Percentiles rank a stretch among this genome's conserved stretches.
Conservation (phyloP, 2,888 invertebrate species). For the Panzeria rudis region DNA sequence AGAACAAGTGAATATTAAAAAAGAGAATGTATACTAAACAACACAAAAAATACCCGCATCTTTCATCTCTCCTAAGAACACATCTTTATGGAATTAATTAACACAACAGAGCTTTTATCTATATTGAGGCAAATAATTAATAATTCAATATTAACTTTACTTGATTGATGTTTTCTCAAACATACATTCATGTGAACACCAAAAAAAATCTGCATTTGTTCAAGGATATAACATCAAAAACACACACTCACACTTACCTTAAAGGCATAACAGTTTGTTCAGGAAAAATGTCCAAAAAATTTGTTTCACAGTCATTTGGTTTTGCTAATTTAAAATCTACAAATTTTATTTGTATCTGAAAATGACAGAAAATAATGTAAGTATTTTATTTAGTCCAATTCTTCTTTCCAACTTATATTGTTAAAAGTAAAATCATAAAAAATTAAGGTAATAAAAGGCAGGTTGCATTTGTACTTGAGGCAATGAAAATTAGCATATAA, state of each 20-base stretch:
- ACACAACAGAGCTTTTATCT: not conserved
- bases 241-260: conserved; percentile 81
- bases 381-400: not conserved
- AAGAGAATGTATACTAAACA: not conserved
- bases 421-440: not conserved
- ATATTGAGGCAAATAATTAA: not conserved
- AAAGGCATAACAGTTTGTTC: conserved; percentile 87
- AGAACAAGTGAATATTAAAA: not conserved
- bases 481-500: conserved; percentile 58
- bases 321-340: conserved; percentile 87
- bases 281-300: conserved; percentile 90
- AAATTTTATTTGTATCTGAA: conserved; percentile 89
- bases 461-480: not conserved
- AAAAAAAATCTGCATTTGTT: not conserved
- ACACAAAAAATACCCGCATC: not conserved
- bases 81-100: not conserved
- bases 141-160: not conserved
- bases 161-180: too few species aligned
- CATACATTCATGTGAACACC: not conserved
- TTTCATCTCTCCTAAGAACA: too few species aligned
- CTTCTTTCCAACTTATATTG: conserved; percentile 1
- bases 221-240: not conserved
- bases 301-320: conserved; percentile 91
- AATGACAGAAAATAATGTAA: conserved; percentile 57
- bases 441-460: conserved; percentile 39